Conservation (phyloP, 2,113 vertebrate genomes). For the Brachyistius frenatus region DNA sequence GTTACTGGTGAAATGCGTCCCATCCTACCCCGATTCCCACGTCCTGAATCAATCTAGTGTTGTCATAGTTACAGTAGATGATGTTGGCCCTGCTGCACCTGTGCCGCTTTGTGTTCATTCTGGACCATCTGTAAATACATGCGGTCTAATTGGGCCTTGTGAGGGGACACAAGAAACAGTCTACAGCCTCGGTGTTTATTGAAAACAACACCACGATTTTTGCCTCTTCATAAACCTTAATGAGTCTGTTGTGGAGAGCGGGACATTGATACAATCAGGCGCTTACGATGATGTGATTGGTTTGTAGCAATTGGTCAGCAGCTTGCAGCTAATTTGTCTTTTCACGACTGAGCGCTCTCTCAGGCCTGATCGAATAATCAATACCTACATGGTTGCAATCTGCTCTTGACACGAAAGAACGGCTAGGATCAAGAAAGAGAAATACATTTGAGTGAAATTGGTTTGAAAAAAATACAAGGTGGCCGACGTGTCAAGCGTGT, state of each 20-base stretch:
- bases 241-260: slow-evolving; percentile 51
- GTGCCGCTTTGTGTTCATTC: slow-evolving; percentile 79
- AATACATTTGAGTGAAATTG: slow-evolving; percentile 54
- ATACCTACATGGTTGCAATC: slow-evolving; percentile 81
- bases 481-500: not conserved
- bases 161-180: slow-evolving; percentile 29
- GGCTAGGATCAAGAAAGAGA: slow-evolving; percentile 35
- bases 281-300: slow-evolving; percentile 74
- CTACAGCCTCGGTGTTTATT: slow-evolving; percentile 20
- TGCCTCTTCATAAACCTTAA: slow-evolving; percentile 68
- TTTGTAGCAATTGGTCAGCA: slow-evolving; percentile 82
- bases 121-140: slow-evolving; percentile 65
- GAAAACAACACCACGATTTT: slow-evolving; percentile 39
- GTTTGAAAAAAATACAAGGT: slow-evolving; percentile 1
- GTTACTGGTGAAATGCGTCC: slow-evolving; percentile 66
- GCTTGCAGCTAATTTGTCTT: slow-evolving; percentile 83
- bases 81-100: slow-evolving; percentile 82
- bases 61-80: slow-evolving; percentile 86
- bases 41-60: slow-evolving; percentile 85
- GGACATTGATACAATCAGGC: slow-evolving; percentile 70
- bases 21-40: slow-evolving; percentile 79
- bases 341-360: slow-evolving; percentile 80
- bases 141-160: slow-evolving; percentile 61
- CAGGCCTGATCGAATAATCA: slow-evolving; percentile 78
- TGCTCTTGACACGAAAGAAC: slow-evolving; percentile 72